Base-by-base conservation (phyloP, 2,113 vertebrate genomes). In the Archilochus colubris region DNA sequence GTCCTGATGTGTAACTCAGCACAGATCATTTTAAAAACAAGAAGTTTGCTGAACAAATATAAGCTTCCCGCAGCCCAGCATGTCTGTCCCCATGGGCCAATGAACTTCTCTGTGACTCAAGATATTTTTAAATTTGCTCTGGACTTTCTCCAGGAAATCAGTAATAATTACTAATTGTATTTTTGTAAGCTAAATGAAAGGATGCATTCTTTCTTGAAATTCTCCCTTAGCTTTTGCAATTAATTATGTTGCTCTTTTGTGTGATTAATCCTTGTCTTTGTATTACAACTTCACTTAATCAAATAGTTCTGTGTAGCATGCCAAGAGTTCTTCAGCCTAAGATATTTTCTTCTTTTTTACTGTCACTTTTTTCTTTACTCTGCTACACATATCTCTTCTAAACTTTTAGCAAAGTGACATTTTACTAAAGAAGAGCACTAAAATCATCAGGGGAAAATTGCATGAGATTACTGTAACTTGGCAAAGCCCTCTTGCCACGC, bases 121-220 rank as follows among this genome's bases (percentile, higher is more conserved):
- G 98, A 98, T 98, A 97, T 97, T 98, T 98, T 97, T 97, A 97
- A 98, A 98, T 98, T 93, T 97, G 98, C 97, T 99, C 99, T 99
- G 99, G 99, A 99, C 98, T 99, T 98, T 99, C 98, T 99, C 98
- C 98, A 99, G 99, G 99, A 99, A 99, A 98, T 98, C 98, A 95
- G 98, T 98, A 98, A 99, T 98, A 99, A 98, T 98, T 97, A 98
- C 98, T 99, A 99, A 99, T 99, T 99, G 98, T 99, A 99, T 99
- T 99, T 99, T 99, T 98, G 97, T 98, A 98, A 98, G 97, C 97
- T 97, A 98, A 98, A 98, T 98, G 98, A 97, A 97, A 98, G 98
- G 98, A 97, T 97, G 87, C 97, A 98, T 98, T 98, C 97, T 97
- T 97, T 97, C 95, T 96, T 95, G 95, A 97, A 97, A 98, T 98